Evolutionary conservation across 2,797 vertebrate species (phyloP).

Genomic region (Cyclopterus lumpus): DNA sequence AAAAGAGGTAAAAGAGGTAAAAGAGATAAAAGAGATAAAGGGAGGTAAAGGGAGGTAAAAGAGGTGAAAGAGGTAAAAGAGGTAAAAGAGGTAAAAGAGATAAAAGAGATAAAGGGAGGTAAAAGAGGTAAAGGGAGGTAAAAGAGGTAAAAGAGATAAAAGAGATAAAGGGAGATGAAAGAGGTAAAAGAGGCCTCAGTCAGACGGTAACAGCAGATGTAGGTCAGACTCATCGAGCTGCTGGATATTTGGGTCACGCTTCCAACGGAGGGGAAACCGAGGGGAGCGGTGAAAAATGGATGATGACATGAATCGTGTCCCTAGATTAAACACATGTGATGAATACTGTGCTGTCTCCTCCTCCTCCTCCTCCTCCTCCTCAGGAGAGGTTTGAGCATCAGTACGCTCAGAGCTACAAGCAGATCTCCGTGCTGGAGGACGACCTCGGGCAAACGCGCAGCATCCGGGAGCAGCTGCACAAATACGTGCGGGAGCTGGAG

Average conservation of each 20-base stretch:
- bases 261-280: background rate
- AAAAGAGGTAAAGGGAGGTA: too few relatives aligned
- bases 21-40: too few relatives aligned
- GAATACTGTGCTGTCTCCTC: background rate
- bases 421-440: constrained; percentile 94
- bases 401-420: constrained; percentile 96
- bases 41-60: too few relatives aligned
- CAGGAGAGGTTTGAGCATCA: constrained; percentile 95
- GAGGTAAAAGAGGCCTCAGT: background rate
- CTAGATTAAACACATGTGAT: background rate
- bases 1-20: too few relatives aligned
- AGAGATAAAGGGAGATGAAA: too few relatives aligned
- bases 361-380: constrained; percentile 22
- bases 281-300: constrained; percentile 48
- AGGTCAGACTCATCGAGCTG: constrained; percentile 68
- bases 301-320: background rate
- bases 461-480: constrained; percentile 96
- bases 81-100: too few relatives aligned
- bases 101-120: too few relatives aligned
- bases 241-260: constrained; percentile 62
- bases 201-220: constrained; percentile 53
- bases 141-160: too few relatives aligned
- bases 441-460: constrained; percentile 93
- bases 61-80: too few relatives aligned
- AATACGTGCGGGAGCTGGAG: constrained; percentile 95